phyloP scores from a whole-genome alignment of 2,888 invertebrate genomes.

The Perdita meconis region DNA sequence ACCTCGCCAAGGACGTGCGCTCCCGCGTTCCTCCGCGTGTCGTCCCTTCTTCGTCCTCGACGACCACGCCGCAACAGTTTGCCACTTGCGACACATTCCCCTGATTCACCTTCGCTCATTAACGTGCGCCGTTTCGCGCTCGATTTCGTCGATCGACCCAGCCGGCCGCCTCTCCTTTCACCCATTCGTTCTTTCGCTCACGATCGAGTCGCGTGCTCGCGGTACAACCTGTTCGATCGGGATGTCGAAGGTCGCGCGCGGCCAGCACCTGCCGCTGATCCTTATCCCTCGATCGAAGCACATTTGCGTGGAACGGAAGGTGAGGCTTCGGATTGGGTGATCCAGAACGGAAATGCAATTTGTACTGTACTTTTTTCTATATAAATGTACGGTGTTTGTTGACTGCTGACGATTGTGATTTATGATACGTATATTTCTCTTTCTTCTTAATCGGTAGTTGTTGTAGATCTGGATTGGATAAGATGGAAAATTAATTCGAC shows the following conservation, averaged over 20 bases:
- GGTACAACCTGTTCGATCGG: constrained; percentile 34
- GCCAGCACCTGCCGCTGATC: constrained; percentile 3
- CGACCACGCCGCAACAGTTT: constrained; percentile 63
- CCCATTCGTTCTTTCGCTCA: not conserved
- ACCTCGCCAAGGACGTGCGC: constrained; percentile 44
- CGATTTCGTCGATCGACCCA: constrained; percentile 46
- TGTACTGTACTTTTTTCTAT: no score
- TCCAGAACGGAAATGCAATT: no score
- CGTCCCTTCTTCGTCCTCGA: constrained; percentile 49
- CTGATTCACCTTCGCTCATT: constrained; percentile 60
- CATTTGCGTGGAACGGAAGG: constrained; percentile 2
- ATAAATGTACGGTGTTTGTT: no score
- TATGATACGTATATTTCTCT: no score
- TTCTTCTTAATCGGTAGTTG: no score
- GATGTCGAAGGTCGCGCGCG: constrained; percentile 22
- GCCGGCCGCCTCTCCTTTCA: constrained; percentile 21
- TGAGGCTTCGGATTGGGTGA: not conserved
- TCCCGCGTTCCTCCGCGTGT: constrained; percentile 32
- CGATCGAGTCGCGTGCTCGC: not conserved
- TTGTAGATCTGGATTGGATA: no score
- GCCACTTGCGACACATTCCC: constrained; percentile 64
- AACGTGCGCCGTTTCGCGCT: constrained; percentile 47
- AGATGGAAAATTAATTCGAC: no score
- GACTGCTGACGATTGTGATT: no score
- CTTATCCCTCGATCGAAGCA: constrained; percentile 10